These are phyloP conservation scores for Anthoscopus minutus DNA, from an alignment of 2,113 vertebrate genomes.

Conservation along the genomic window DNA sequence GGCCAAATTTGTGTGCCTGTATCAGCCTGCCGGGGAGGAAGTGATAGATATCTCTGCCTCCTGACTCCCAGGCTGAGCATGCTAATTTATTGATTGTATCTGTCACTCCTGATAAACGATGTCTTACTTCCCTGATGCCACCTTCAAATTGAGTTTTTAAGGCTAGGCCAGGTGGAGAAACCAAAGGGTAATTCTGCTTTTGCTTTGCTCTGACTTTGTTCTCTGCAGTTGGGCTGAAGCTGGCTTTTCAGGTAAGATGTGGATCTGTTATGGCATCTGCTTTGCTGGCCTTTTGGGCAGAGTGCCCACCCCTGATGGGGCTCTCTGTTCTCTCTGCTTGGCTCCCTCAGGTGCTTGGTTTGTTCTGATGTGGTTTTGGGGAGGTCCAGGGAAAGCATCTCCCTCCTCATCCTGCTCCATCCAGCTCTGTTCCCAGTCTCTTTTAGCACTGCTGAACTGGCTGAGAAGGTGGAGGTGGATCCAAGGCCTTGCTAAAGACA, in stretches of 20 bases:
- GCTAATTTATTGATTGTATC: constrained; percentile 65
- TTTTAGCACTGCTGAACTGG: not conserved
- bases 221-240: not conserved
- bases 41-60: constrained; percentile 46
- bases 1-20: constrained; percentile 16
- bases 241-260: not conserved
- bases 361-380: not conserved
- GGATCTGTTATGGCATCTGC: not conserved
- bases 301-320: rapidly evolving
- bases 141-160: constrained; percentile 64
- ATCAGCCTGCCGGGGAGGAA: constrained; percentile 5
- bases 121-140: constrained; percentile 42
- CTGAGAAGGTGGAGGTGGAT: not conserved
- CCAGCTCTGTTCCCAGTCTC: not conserved
- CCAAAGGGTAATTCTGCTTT: not conserved
- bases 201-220: not conserved
- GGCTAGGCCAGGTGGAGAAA: constrained; percentile 8
- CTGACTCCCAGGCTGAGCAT: constrained; percentile 26
- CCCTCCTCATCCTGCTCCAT: not conserved
- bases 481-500: not conserved
- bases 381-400: not conserved
- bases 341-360: not conserved
- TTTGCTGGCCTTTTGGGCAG: not conserved
- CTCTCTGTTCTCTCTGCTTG: not conserved
- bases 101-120: constrained; percentile 56